Evolutionary conservation across 92 coral and sea anemone species (phyloP), one percentile per base, ranked within the genome.

Genomic region (Paramuricea clavata): DNA sequence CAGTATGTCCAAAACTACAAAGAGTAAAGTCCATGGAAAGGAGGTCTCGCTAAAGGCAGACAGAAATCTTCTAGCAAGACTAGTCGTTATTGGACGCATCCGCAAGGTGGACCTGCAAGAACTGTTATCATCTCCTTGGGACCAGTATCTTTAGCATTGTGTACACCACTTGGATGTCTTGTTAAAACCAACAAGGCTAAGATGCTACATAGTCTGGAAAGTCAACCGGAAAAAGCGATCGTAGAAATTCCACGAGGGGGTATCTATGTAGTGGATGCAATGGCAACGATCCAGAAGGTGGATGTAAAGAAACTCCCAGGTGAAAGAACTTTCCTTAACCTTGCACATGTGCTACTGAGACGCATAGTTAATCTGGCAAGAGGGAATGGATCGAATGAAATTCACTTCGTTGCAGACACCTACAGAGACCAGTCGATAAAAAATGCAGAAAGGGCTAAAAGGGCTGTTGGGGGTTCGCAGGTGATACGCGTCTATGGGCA

Each of bases 321-420:
- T 28, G 43, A 68, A 30, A 68, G 41, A 32, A 32, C 42, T 32
- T 32, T 68, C 74, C 74, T 68, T 68, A 68, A 68, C 44, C 74
- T 68, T 68, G 74, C 41, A 68, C 42, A 21, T 62, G 70, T 62
- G 70, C 70, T 62, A 62, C 70, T 62, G 70, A 62, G 70, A 62
- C 70, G 70, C 70, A 62, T 62, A 62, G 70, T 62, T 62, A 62
- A 62, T 62, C 70, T 62, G 70, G 10, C 70, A 62, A 62, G 70
- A 62, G 31, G 70, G 70, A 62, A 62, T 62, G 70, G 70, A 62
- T 62, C 70, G 70, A 62, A 62, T 62, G 70, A 62, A 62, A 62
- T 62, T 62, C 70, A 62, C 70, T 62, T 62, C 13, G 28, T 25
- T 62, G 70, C 70, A 62, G 70, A 62, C 70, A 62, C 70, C 70